A percentile compares a stretch with the other conserved stretches of the same genome.
phyloP scores from a whole-genome alignment of 2,113 vertebrate species.

The Emydocephalus ijimae region DNA sequence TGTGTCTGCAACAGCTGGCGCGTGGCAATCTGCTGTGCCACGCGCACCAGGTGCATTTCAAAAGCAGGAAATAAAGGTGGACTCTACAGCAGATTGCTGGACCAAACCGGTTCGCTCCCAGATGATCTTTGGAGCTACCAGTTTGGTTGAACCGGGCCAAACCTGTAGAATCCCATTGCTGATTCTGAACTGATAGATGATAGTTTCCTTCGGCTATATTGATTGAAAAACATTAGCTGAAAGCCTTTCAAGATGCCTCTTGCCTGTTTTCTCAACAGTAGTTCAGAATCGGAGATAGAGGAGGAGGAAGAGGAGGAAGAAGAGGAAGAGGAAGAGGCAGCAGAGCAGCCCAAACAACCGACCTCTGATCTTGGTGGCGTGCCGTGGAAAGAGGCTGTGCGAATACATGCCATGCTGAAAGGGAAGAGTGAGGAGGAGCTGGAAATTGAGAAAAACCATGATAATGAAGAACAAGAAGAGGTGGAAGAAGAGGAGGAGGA shows the following conservation, averaged over 20 bases:
- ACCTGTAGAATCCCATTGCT: too few relatives aligned
- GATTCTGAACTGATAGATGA: background rate
- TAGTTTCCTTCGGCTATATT: background rate
- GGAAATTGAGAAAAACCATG: conserved; percentile 58
- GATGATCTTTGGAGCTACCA: too few relatives aligned
- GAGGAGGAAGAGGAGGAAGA: conserved; percentile 72
- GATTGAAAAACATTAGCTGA: background rate
- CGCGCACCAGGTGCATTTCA: too few relatives aligned
- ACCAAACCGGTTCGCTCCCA: too few relatives aligned
- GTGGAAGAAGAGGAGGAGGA: conserved; percentile 59
- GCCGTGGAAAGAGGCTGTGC: conserved; percentile 90
- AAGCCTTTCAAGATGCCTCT: background rate
- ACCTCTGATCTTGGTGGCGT: conserved; percentile 88
- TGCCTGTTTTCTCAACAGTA: conserved; percentile 67
- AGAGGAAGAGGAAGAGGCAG: conserved; percentile 69
- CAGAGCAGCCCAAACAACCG: conserved; percentile 62
- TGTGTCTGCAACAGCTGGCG: too few relatives aligned
- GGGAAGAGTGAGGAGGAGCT: conserved; percentile 69
- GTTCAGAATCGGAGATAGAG: conserved; percentile 96
- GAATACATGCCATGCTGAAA: conserved; percentile 85
- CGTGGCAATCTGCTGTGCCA: too few relatives aligned
- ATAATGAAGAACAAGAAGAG: conserved; percentile 55
- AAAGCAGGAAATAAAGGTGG: too few relatives aligned
- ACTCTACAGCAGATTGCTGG: too few relatives aligned
- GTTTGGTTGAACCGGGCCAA: too few relatives aligned